phyloP scores from a whole-genome alignment of 2,888 invertebrate genomes.

The Scaptomyza reducta region DNA sequence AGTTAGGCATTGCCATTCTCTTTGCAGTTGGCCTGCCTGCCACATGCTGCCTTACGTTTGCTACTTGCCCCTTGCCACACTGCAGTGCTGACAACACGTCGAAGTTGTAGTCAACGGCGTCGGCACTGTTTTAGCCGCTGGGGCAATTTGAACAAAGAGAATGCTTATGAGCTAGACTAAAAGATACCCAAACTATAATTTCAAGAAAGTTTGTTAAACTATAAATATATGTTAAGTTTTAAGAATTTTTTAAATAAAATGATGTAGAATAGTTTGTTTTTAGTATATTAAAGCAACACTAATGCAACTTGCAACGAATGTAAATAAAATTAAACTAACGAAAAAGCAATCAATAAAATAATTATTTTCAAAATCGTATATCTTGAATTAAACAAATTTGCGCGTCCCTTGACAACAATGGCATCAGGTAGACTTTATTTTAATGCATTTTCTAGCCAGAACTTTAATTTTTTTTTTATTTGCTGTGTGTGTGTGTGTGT shows the following conservation, averaged over 20 bases:
- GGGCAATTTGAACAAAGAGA: slow-evolving; percentile 12
- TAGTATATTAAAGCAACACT: too few species aligned
- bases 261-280: too few species aligned
- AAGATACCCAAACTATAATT: not conserved
- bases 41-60: slow-evolving; percentile 11
- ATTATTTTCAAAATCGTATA: not conserved
- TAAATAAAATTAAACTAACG: too few species aligned
- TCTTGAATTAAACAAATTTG: not conserved
- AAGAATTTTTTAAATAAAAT: too few species aligned
- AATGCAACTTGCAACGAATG: too few species aligned
- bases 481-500: slow-evolving; percentile 39
- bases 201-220: too few species aligned
- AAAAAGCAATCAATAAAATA: too few species aligned
- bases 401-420: not conserved
- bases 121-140: slow-evolving; percentile 37
- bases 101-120: slow-evolving; percentile 12
- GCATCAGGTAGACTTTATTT: slow-evolving; percentile 43
- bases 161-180: slow-evolving; percentile 10
- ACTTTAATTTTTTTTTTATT: slow-evolving; percentile 54
- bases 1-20: slow-evolving; percentile 46
- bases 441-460: slow-evolving; percentile 75
- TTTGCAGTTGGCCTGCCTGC: slow-evolving; percentile 23
- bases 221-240: too few species aligned
- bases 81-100: slow-evolving; percentile 24
- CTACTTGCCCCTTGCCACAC: not conserved